Evolutionary conservation across 2,888 invertebrate genomes (phyloP), one percentile per base, ranked within the genome.

Genomic region (Sepioteuthis lessoniana): DNA sequence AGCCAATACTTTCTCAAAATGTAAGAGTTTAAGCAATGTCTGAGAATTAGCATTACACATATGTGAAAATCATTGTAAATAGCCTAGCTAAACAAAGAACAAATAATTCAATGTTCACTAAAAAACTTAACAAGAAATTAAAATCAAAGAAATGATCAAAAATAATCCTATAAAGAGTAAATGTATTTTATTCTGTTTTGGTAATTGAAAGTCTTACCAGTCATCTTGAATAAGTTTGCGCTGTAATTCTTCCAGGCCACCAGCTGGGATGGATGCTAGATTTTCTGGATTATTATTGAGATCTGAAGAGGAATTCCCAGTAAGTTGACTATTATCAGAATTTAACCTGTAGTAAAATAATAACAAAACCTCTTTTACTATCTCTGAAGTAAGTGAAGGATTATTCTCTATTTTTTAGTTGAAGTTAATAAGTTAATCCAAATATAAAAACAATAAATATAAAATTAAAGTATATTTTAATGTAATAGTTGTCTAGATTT

Each of bases 171-270:
- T 4, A 37, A 91, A 91, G 37, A 90, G 35, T 37, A 35, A 90
- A 90, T 21, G 4, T 35, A 90, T 37, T 16, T 31, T 31, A 21
- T 31, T 90, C 10, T 90, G 37, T 90, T 28, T 90, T 60, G 7
- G 21, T 90, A 1, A 19, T 90, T 5, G 7, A 38, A 91, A 31
- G 31, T 97, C 97, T 95, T 95, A 97, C 97, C 97, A 97, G 93
- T 97, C 97, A 91, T 97, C 97, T 76, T 96, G 95, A 55, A 95
- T 95, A 90, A 97, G 95, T 90, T 96, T 96, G 94, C 96, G 96
- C 93, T 97, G 95, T 8, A 98, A 98, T 94, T 98, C 98, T 37
- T 98, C 97, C 31, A 98, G 96, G 0, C 98, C 98, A 90, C 98
- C 98, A 94, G 98, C 98, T 0, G 98, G 98, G 96, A 98, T n/a